Conservation (phyloP, 2,113 vertebrate species). For the Anarhynchus alexandrinus region DNA sequence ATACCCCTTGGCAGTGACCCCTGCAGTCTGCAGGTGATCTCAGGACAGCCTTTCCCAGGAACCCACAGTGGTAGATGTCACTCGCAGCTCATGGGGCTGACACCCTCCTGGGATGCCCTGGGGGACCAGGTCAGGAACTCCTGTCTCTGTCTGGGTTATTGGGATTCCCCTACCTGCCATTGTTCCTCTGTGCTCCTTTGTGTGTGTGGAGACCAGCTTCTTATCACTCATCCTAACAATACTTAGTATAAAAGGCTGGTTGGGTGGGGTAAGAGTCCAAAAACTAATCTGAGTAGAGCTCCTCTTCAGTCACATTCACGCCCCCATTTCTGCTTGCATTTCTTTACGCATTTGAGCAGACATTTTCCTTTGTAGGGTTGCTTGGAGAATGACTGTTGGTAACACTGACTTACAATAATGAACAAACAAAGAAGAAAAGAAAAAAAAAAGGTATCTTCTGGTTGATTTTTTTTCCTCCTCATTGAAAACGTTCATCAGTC, state of each 20-base stretch:
- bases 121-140: accelerated
- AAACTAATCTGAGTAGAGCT: background rate
- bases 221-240: background rate
- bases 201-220: background rate
- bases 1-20: background rate
- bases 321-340: background rate
- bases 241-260: background rate
- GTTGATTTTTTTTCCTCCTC: background rate
- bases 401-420: background rate
- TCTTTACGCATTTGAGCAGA: background rate
- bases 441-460: background rate
- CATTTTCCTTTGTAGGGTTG: background rate
- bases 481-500: background rate
- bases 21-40: background rate
- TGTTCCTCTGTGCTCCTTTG: background rate
- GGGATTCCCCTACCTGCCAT: background rate
- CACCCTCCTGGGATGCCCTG: no score
- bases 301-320: background rate
- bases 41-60: background rate
- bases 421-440: background rate
- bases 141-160: background rate
- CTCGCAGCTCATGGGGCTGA: background rate
- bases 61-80: background rate
- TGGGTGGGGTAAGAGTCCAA: background rate
- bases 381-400: background rate